Conservation (phyloP, 2,888 invertebrate species). For the Scrobipalpa atriplicella region DNA sequence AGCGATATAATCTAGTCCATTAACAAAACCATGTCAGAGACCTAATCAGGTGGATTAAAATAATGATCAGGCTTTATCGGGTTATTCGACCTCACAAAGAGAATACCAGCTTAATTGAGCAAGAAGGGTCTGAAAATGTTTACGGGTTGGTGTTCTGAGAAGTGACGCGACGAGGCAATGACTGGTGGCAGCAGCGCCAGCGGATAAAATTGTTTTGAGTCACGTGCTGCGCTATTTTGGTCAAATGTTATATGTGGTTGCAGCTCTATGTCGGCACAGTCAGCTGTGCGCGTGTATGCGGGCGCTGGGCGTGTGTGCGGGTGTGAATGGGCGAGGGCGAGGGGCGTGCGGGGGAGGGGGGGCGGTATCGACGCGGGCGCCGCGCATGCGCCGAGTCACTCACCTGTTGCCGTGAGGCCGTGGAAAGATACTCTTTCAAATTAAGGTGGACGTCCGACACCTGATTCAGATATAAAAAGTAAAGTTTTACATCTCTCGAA, state of each 20-base stretch:
- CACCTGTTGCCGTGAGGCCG: conserved; percentile 80
- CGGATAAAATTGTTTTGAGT: background rate
- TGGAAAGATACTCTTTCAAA: conserved; percentile 80
- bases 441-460: conserved; percentile 77
- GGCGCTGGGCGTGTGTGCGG: conserved; percentile 59
- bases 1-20: no score
- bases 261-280: conserved; percentile 4
- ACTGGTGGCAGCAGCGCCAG: no score
- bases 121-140: no score
- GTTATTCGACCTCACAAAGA: no score
- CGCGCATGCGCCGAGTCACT: conserved; percentile 72
- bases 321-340: conserved; percentile 46
- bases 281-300: conserved; percentile 32
- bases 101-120: no score
- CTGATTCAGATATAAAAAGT: conserved; percentile 74
- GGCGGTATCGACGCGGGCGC: conserved; percentile 53
- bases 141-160: no score
- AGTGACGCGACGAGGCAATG: no score
- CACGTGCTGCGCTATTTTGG: conserved; percentile 9
- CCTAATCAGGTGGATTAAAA: no score
- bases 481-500: conserved; percentile 50
- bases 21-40: no score
- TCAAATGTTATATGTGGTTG: background rate
- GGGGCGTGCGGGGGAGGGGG: conserved; percentile 62
- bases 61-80: no score